phyloP scores from a whole-genome alignment of 2,797 vertebrate species.

The Tolypeutes matacus region DNA sequence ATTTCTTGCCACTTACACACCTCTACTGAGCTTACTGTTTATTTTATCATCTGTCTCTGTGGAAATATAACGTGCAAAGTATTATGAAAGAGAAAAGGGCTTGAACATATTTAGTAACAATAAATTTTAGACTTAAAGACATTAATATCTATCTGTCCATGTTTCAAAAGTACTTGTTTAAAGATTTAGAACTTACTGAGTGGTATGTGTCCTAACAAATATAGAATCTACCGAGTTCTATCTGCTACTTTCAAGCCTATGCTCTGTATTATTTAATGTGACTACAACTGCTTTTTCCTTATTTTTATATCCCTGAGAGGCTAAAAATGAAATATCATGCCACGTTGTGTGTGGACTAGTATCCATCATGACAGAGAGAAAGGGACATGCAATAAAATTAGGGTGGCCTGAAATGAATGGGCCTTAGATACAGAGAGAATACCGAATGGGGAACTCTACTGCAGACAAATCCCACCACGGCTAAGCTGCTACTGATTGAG shows the following conservation, averaged over 20 bases:
- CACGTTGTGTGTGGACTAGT: not conserved
- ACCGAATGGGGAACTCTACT: not conserved
- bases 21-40: not conserved
- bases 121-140: conserved; percentile 14
- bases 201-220: not conserved
- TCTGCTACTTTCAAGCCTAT: not conserved
- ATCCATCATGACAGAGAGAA: not conserved
- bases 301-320: not conserved
- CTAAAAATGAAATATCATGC: conserved; percentile 48
- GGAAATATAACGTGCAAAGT: conserved; percentile 6
- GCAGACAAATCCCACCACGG: not conserved
- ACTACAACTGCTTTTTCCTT: not conserved
- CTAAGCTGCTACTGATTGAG: not conserved
- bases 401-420: not conserved
- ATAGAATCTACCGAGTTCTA: not conserved
- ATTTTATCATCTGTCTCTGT: conserved; percentile 5
- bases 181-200: conserved; percentile 4
- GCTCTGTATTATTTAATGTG: not conserved
- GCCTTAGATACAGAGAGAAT: not conserved
- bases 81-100: not conserved
- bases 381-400: conserved; percentile 7
- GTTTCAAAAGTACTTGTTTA: conserved; percentile 7
- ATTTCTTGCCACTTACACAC: not conserved
- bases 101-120: not conserved
- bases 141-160: not conserved